A percentile compares a stretch with the other conserved stretches of the same genome.
Evolutionary conservation across 37 sponge, comb jelly and placozoan genomes (phyloP).

Genomic region (Tethya wilhelma): DNA sequence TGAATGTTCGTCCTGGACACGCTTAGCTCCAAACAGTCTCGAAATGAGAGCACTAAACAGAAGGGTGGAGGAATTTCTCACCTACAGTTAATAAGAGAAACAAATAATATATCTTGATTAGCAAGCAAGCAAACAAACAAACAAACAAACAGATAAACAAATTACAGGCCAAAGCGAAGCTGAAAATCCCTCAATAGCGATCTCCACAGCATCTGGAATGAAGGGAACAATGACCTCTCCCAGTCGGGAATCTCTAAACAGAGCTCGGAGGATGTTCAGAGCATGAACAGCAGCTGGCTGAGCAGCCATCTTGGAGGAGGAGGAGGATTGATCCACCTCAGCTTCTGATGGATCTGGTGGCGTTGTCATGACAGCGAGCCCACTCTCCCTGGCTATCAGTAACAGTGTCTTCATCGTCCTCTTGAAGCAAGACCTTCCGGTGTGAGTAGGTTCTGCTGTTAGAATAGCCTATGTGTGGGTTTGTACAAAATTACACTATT

Average conservation of each 20-base stretch:
- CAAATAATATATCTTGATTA: not conserved
- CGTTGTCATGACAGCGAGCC: not conserved
- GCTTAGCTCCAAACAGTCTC: constrained; percentile 89
- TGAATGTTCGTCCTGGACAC: constrained; percentile 73
- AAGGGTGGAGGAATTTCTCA: constrained; percentile 87
- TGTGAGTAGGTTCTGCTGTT: constrained; percentile 31
- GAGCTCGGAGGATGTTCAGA: constrained; percentile 82
- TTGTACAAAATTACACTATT: too few relatives aligned
- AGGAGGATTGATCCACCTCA: not conserved
- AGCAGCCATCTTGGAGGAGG: not conserved
- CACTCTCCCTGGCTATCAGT: constrained; percentile 29
- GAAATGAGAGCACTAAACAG: constrained; percentile 73
- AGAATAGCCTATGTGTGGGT: constrained; percentile 67
- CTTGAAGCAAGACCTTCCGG: constrained; percentile 25
- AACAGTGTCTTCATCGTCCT: constrained; percentile 38
- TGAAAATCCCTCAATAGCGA: constrained; percentile 74
- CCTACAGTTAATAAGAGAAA: constrained; percentile 25
- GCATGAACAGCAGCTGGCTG: constrained; percentile 80
- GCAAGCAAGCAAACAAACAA: not conserved
- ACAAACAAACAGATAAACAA: constrained; percentile 2
- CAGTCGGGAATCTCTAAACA: constrained; percentile 76
- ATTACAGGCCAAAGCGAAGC: constrained; percentile 77
- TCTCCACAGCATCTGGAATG: constrained; percentile 59
- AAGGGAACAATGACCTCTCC: constrained; percentile 73
- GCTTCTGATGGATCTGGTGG: not conserved